Evolutionary conservation across 2,113 vertebrate species (phyloP).

Genomic region (Esox niger): DNA sequence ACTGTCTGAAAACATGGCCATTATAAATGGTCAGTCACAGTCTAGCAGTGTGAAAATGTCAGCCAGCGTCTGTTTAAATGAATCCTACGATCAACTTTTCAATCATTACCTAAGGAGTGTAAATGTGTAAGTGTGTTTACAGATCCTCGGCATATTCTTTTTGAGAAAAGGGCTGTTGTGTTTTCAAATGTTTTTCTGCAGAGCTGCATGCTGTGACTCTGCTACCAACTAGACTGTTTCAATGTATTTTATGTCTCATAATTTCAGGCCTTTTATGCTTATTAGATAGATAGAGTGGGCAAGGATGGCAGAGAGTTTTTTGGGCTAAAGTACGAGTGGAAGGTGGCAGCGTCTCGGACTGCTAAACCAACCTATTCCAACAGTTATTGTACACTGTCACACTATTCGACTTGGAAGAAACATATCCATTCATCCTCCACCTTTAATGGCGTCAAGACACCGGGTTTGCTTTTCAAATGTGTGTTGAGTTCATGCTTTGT

Average conservation of each 20-base stretch:
- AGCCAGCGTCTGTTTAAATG: slow-evolving; percentile 49
- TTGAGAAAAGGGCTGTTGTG: not conserved
- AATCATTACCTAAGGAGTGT: slow-evolving; percentile 70
- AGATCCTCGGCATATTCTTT: not conserved
- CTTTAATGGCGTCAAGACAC: slow-evolving; percentile 2
- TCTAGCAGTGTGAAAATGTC: not conserved
- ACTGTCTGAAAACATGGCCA: no score
- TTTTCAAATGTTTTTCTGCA: slow-evolving; percentile 7
- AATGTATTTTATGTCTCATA: no score
- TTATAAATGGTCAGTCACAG: no score
- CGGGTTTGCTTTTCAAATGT: slow-evolving; percentile 12
- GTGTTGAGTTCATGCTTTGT: not conserved
- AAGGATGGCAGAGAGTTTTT: no score
- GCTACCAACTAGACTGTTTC: not conserved
- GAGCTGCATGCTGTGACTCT: no score
- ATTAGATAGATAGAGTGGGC: no score
- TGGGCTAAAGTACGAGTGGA: no score
- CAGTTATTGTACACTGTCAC: not conserved
- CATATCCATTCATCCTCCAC: slow-evolving; percentile 10
- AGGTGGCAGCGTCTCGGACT: no score
- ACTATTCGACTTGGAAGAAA: slow-evolving; percentile 1
- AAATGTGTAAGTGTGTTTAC: slow-evolving; percentile 58
- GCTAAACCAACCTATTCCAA: no score
- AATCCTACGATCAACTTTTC: slow-evolving; percentile 43
- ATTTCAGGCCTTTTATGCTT: no score